phyloP scores from a whole-genome alignment of 53 echinoderm and acorn worm species.

The Paracentrotus lividus region DNA sequence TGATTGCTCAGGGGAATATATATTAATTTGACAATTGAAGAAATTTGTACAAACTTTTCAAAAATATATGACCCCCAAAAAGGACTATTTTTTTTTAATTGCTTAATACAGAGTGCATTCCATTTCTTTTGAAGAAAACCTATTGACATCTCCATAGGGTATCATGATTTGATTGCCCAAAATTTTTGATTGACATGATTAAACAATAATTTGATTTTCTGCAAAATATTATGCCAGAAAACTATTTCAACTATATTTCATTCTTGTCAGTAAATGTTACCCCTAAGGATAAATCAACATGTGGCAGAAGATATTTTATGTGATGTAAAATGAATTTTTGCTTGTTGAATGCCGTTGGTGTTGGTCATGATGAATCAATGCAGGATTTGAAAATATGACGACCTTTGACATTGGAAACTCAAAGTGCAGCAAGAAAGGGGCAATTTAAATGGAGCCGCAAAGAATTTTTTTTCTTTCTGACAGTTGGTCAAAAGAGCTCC shows the following conservation, averaged over 20 bases:
- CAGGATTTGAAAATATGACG: not conserved
- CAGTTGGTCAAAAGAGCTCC: conserved; percentile 21
- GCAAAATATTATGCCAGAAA: no score
- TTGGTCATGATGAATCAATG: not conserved
- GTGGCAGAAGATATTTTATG: no score
- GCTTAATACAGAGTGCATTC: not conserved
- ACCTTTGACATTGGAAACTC: not conserved
- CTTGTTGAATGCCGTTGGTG: no score
- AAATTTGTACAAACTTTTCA: no score
- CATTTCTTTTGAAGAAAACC: not conserved
- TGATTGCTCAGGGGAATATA: no score
- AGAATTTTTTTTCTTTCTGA: conserved; percentile 11
- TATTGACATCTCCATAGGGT: not conserved
- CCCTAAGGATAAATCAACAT: no score
- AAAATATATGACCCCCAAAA: no score
- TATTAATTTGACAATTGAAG: no score
- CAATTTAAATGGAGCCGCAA: not conserved
- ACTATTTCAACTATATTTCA: no score
- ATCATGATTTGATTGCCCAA: not conserved
- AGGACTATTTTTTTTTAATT: not conserved
- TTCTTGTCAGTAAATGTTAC: not conserved
- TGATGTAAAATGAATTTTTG: no score
- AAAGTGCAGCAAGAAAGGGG: not conserved
- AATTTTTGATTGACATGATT: conserved; percentile 19
- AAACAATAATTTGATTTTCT: not conserved